Evolutionary conservation across 2,113 vertebrate genomes (phyloP).

Genomic region (Periophthalmus modestus): DNA sequence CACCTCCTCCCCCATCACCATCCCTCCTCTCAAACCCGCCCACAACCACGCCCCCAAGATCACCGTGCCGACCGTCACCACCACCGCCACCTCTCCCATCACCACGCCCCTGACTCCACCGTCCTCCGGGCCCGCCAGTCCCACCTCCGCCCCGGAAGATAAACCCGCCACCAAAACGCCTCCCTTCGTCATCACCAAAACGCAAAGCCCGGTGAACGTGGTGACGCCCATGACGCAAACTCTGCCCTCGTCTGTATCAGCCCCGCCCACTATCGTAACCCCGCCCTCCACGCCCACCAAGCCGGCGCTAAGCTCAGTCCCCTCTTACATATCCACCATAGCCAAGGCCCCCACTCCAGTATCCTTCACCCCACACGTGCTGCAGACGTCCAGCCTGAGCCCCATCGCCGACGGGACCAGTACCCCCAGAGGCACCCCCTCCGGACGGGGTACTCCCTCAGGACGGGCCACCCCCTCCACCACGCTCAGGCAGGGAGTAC

Average conservation of each 20-base stretch:
- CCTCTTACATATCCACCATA: slow-evolving; percentile 50
- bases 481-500: slow-evolving; percentile 83
- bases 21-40: slow-evolving; percentile 32
- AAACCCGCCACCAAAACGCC: slow-evolving; percentile 37
- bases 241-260: slow-evolving; percentile 21
- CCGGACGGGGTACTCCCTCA: slow-evolving; percentile 51
- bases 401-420: slow-evolving; percentile 64
- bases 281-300: slow-evolving; percentile 60
- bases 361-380: slow-evolving; percentile 67
- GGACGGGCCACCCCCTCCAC: slow-evolving; percentile 59
- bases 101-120: slow-evolving; percentile 9
- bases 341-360: slow-evolving; percentile 40
- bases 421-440: slow-evolving; percentile 61
- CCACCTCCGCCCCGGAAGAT: neutral
- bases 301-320: slow-evolving; percentile 49
- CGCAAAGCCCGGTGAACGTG: slow-evolving; percentile 73
- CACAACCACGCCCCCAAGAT: slow-evolving; percentile 26
- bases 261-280: slow-evolving; percentile 40
- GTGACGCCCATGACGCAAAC: slow-evolving; percentile 71
- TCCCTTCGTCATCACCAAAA: slow-evolving; percentile 69
- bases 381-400: slow-evolving; percentile 72
- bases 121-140: slow-evolving; percentile 5
- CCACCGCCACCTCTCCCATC: slow-evolving; percentile 8
- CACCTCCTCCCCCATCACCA: neutral
- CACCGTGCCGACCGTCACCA: slow-evolving; percentile 6